Conservation (phyloP, 2,113 vertebrate genomes). For the Hippocampus comes region DNA sequence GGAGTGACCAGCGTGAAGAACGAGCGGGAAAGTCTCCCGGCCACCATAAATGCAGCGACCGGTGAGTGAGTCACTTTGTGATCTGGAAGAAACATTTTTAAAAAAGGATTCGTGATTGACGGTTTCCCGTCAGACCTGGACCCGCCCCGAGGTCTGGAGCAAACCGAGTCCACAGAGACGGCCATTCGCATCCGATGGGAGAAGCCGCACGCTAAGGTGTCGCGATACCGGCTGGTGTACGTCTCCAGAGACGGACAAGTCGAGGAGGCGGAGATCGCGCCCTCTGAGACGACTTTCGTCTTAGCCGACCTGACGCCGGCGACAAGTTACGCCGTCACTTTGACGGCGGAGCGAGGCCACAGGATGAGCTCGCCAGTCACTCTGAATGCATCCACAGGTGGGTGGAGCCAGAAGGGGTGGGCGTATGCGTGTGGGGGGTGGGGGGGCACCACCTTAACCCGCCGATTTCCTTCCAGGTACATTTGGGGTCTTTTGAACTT, state of each 20-base stretch:
- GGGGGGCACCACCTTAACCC: neutral
- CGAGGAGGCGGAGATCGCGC: conserved; percentile 72
- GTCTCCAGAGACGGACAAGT: conserved; percentile 49
- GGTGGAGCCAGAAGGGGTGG: conserved; percentile 35
- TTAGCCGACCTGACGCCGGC: conserved; percentile 77
- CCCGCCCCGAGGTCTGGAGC: conserved; percentile 78
- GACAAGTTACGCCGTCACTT: conserved; percentile 74
- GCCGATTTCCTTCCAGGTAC: neutral
- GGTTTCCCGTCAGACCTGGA: conserved; percentile 78
- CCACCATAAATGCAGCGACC: conserved; percentile 87
- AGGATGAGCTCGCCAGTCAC: conserved; percentile 78
- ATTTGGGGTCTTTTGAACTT: neutral
- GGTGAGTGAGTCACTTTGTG: conserved; percentile 72
- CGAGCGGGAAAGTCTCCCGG: conserved; percentile 85
- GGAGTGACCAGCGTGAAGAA: conserved; percentile 88
- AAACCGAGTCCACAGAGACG: conserved; percentile 73
- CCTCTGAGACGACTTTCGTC: conserved; percentile 66
- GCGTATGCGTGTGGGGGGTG: neutral
- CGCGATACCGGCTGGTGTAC: conserved; percentile 79
- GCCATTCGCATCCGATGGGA: conserved; percentile 80
- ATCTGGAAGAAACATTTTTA: neutral
- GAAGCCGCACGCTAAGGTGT: conserved; percentile 80
- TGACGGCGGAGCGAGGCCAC: conserved; percentile 81
- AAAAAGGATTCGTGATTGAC: conserved; percentile 19
- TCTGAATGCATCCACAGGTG: conserved; percentile 79